These are phyloP conservation scores for Microchirus variegatus DNA, from an alignment of 2,797 vertebrate genomes.

Conservation along the genomic window DNA sequence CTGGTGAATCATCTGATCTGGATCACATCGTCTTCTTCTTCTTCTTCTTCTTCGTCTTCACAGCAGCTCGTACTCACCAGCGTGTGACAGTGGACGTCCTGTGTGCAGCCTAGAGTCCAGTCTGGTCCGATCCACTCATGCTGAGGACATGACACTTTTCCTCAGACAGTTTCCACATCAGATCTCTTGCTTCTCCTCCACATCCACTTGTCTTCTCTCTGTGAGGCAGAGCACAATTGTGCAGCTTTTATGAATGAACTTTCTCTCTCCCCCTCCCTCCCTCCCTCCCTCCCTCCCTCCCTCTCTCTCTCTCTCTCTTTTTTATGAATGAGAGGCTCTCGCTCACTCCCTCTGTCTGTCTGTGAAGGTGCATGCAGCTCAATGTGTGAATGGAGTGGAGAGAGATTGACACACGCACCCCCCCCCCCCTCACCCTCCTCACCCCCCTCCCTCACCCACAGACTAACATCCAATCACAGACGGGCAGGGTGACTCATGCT, in stretches of 20 bases:
- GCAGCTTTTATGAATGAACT: conserved; percentile 92
- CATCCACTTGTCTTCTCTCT: conserved; percentile 47
- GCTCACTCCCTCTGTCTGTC: conserved; percentile 52
- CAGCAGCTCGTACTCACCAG: conserved; percentile 48
- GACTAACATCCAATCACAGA: conserved; percentile 84
- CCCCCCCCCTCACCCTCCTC: conserved; percentile 75
- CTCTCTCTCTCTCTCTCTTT: conserved; percentile 53
- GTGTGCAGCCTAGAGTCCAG: conserved; percentile 41
- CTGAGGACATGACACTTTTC: conserved; percentile 36
- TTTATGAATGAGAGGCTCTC: conserved; percentile 84
- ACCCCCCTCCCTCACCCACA: conserved; percentile 64
- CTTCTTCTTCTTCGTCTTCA: too few species aligned
- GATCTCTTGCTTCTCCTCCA: conserved; percentile 41
- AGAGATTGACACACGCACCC: conserved; percentile 87
- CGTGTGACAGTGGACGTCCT: conserved; percentile 43
- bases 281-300: conserved; percentile 36
- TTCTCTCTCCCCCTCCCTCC: conserved; percentile 51
- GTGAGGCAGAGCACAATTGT: conserved; percentile 46
- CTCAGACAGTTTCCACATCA: conserved; percentile 35
- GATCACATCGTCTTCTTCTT: too few species aligned
- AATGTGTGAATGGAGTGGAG: conserved; percentile 89
- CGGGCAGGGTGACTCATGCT: conserved; percentile 87
- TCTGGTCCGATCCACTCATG: conserved; percentile 38
- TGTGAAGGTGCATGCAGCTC: conserved; percentile 82
- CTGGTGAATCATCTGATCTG: too few species aligned